Conservation (phyloP, 2,113 vertebrate genomes). For the Gymnobelideus leadbeateri region DNA sequence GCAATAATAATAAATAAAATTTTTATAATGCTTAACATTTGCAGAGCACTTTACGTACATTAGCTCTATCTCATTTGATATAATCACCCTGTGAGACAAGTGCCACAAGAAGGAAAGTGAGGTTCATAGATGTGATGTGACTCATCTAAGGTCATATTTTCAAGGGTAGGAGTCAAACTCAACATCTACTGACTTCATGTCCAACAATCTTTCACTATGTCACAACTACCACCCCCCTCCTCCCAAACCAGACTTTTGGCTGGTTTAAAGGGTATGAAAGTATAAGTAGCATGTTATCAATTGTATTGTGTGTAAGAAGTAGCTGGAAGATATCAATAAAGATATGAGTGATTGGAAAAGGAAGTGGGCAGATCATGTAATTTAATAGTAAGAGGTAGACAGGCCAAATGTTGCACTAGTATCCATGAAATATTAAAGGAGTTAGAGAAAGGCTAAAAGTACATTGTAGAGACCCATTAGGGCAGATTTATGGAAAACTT, state of each 20-base stretch:
- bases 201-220: neutral
- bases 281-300: neutral
- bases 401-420: slow-evolving; percentile 25
- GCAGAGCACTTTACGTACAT: neutral
- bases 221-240: neutral
- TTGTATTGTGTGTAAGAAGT: neutral
- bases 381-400: neutral
- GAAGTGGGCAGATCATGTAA: neutral
- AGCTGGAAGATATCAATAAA: neutral
- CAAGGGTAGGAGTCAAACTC: neutral
- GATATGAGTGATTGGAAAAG: neutral
- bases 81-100: neutral
- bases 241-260: neutral
- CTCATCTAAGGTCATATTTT: neutral
- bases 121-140: neutral
- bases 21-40: neutral
- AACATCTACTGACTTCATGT: neutral
- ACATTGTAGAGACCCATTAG: neutral
- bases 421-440: slow-evolving; percentile 46
- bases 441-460: neutral
- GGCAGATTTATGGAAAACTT: neutral
- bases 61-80: neutral
- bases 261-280: neutral
- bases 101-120: neutral
- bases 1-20: neutral